These are phyloP conservation scores for Microcebus tavaratra DNA, from an alignment of 2,113 vertebrate genomes.

Conservation along the genomic window DNA sequence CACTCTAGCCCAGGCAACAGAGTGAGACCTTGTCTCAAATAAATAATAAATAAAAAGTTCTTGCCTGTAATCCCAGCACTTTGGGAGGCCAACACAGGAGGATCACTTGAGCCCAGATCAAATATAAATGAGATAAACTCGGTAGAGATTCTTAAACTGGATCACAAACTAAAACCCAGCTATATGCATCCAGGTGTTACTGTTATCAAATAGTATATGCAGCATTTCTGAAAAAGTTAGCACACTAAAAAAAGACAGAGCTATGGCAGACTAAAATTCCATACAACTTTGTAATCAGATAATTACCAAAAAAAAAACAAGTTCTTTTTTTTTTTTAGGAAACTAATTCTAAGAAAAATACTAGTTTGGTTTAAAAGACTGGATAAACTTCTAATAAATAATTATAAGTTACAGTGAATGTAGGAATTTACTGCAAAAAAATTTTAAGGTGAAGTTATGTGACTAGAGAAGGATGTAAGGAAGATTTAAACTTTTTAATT, in stretches of 20 bases:
- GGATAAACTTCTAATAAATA: neutral
- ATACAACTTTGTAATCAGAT: neutral
- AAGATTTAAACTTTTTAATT: neutral
- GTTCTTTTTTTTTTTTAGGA: neutral
- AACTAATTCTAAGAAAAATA: conserved; percentile 14
- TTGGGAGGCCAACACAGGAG: too few species aligned
- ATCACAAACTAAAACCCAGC: neutral
- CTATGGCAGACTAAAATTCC: neutral
- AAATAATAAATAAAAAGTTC: too few species aligned
- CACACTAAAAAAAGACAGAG: neutral
- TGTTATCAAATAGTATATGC: neutral
- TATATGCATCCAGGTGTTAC: neutral
- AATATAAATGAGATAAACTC: neutral
- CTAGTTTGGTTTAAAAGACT: neutral
- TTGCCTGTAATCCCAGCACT: too few species aligned
- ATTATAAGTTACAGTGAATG: neutral
- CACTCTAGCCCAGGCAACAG: too few species aligned
- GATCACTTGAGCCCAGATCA: too few species aligned
- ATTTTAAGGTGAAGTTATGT: neutral
- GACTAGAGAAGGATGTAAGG: neutral
- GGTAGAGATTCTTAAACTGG: neutral
- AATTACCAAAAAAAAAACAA: neutral
- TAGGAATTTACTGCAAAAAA: neutral
- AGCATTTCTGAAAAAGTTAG: neutral
- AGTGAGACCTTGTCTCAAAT: too few species aligned